Evolutionary conservation across 2,888 invertebrate species (phyloP), one percentile per base, ranked within the genome.

Genomic region (Chloroclystis v-ata): DNA sequence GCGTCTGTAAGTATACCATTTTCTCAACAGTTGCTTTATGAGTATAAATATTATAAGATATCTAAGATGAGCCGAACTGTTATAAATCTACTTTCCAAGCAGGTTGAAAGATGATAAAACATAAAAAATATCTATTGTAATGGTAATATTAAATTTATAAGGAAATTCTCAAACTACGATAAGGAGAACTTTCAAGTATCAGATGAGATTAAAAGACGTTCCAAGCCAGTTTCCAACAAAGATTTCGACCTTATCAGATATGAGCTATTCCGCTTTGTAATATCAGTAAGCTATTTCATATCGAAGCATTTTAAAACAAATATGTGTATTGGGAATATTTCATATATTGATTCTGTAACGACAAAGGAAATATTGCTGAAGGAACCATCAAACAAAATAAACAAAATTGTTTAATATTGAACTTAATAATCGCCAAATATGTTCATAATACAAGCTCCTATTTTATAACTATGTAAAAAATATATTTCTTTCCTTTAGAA

Each of bases 191-290:
- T 43, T 45, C 41, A 33, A 13, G 32, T 14, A 14, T 33, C 10
- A 45, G 40, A 44, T 48, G 46, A 57, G 56, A 59, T 59, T 56
- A 56, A 57, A 49, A 43, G 52, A 54, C 47, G 56, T 52, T 43
- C 50, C 20, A 20, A 5, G 20, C n/a, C 48, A 52, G 43, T 52
- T 49, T 52, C 47, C 35, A 42, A 50, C 54, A 52, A 50, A 54
- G 54, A 49, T 41, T 49, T 52, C 49, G 48, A 56, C 57, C 57
- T 50, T 12, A 46, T 45, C 37, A 33, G 30, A 33, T 44, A 42
- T 40, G 26, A 49, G 54, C 40, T 47, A 48, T 53, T 49, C 37
- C 52, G 51, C 26, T 47, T 38, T 50, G 51, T 48, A 54, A 52
- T 55, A 55, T 51, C 47, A 43, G 37, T 32, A 37, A 41, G 28